phyloP scores from a whole-genome alignment of 2,888 invertebrate species.

The Bellardia bayeri region DNA sequence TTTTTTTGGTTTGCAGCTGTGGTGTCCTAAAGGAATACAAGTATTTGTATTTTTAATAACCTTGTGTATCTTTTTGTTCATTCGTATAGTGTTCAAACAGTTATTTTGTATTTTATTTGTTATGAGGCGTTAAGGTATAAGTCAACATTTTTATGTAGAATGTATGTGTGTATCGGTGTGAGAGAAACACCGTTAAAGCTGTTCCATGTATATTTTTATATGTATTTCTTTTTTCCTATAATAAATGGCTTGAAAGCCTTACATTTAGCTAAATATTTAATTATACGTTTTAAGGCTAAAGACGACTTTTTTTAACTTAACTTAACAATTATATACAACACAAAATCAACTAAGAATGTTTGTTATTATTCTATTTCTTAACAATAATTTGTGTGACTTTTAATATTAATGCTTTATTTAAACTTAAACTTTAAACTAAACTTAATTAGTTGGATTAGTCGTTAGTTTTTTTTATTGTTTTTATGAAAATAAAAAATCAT shows the following conservation, averaged over 20 bases:
- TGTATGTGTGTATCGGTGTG: not conserved
- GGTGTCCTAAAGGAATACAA: conserved; percentile 18
- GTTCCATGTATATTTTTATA: not conserved
- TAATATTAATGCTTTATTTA: not conserved
- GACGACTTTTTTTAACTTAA: no score
- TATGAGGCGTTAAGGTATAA: not conserved
- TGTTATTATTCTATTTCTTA: not conserved
- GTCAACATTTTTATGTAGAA: not conserved
- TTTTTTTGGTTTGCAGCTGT: conserved; percentile 26
- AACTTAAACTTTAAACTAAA: not conserved
- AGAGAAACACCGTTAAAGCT: not conserved
- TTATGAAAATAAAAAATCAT: conserved; percentile 23
- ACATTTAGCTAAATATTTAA: no score
- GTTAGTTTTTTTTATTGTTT: conserved; percentile 17
- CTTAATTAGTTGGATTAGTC: not conserved
- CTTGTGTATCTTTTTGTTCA: conserved; percentile 20
- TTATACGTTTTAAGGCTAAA: no score
- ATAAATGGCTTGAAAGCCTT: no score
- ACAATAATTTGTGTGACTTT: not conserved
- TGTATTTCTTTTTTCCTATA: no score
- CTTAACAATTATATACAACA: no score
- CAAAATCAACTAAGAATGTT: not conserved
- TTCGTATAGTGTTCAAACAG: conserved; percentile 38
- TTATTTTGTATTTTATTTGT: conserved; percentile 33
- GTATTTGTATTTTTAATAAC: not conserved